A percentile compares a stretch with the other conserved stretches of the same genome.
Conservation (phyloP, 1,140 invertebrate genomes). For the Campodea augens region DNA sequence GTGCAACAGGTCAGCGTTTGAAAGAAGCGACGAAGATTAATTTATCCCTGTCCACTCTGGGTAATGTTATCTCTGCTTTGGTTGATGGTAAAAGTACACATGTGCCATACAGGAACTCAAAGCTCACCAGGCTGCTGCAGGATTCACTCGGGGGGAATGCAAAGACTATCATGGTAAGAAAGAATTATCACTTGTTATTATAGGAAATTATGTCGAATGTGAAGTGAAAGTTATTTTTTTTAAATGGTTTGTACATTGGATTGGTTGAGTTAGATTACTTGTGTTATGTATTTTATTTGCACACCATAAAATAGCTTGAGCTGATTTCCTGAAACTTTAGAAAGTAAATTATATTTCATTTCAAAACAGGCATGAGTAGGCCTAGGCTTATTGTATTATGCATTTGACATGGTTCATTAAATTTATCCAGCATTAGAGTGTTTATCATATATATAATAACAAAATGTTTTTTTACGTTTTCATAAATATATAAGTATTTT, state of each 20-base stretch:
- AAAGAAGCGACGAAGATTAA: conserved; percentile 94
- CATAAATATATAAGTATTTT: too few species aligned
- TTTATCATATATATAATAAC: too few species aligned
- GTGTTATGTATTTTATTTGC: conserved; percentile 7
- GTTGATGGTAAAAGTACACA: conserved; percentile 87
- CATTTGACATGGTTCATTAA: neutral
- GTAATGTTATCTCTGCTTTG: conserved; percentile 87
- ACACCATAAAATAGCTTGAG: conserved; percentile 1
- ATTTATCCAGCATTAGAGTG: neutral
- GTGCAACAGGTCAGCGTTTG: conserved; percentile 65
- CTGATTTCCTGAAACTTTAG: too few species aligned
- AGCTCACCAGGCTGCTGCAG: conserved; percentile 77
- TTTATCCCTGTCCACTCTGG: conserved; percentile 75
- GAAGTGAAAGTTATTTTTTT: neutral
- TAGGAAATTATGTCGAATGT: conserved; percentile 24
- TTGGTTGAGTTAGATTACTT: too few species aligned
- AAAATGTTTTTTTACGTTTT: too few species aligned
- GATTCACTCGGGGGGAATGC: conserved; percentile 91
- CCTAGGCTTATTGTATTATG: neutral
- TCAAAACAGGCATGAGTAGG: neutral
- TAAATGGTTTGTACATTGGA: neutral
- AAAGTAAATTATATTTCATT: conserved; percentile 1
- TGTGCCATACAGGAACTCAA: conserved; percentile 88
- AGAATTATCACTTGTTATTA: conserved; percentile 2
- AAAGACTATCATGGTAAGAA: conserved; percentile 77